Base-by-base conservation (phyloP, 1,140 invertebrate species). In the Carcinoscorpius rotundicauda region DNA sequence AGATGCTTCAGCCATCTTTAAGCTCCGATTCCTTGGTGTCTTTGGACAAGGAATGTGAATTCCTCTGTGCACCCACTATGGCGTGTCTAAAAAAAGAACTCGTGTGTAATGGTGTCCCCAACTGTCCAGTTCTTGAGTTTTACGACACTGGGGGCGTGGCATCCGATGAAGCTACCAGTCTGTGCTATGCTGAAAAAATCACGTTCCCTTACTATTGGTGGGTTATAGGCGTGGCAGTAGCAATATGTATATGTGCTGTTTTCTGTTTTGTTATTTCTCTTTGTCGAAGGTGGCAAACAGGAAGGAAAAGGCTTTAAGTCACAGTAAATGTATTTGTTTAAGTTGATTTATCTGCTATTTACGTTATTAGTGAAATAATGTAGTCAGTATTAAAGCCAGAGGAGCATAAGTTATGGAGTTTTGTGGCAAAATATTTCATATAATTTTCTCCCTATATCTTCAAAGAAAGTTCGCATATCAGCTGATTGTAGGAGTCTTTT, bases 51-150 rank as follows among this genome's bases (percentile, higher is more conserved):
- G 76, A 76, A n/a, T 79, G 89, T 71, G 87, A 87, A 67, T 94
- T 93, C 70, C 81, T 87, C 59, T 94, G 91, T 78, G 89, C 89
- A 0, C 68, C 87, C 4, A 85, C 90, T 64, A 84, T 86, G 3
- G 78, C 88, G 4, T 93, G 90, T 72, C 89, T 94, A 70, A 87
- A 88, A 2, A 81, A 83, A 5, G 80, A 86, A 69, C 78, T 93
- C 9, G 82, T 93, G 0, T 94, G 91, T 73, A 92, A 94, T 73
- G 91, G 90, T 8, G 81, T 91, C 1, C 81, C 88, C 3, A 91
- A 93, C 76, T 93, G 91, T 76, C 91, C 89, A 55, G 29, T 29
- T 29, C 29, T 29, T 29, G 29, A 29, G 29, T 29, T 29, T 29
- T 29, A 29, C 2, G 29, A 29, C 29, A 29, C 29, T 29, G 53